Base-by-base conservation (phyloP, 2,113 vertebrate genomes). In the Meles meles region DNA sequence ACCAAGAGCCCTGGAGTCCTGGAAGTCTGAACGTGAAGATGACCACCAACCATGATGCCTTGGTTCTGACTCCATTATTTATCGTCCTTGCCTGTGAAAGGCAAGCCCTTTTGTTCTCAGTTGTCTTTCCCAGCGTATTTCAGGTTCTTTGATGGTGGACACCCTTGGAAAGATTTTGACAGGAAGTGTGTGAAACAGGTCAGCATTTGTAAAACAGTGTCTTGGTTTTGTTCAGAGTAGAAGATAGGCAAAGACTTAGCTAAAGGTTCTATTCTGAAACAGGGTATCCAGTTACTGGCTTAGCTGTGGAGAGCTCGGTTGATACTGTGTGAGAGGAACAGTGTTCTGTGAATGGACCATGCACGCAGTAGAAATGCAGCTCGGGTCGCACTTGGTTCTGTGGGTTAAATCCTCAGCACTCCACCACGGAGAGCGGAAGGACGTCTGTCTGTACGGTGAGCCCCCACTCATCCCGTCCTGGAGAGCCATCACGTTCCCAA, bases 151-250 rank as follows among this genome's bases (percentile, higher is more conserved):
- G 23, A 34, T 5, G 13, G n/a, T 4, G 2, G 34, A 59, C 27
- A 49, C 29, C 4, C 17, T 81, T 34, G 27, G 77, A 88, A 94
- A 55, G 65, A 61, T 59, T 81, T 82, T 39, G 81, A 39, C 47
- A 81, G 61, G 57, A 59, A 13, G 7, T 37, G 44, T 8, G 5
- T n/a, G 86, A 55, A 93, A 49, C 49, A 61, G 55, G 44, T 59
- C 72, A 39, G 8, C 37, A 7, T 96, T 82, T 96, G 74, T 59
- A 61, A 91, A 95, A 80, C 72, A 34, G 82, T 27, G 3, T 74
- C 37, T 72, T 25, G 37, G 67, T 86, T 39, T 47, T 44, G 37
- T 87, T 95, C 76, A 87, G 87, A 71, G 72, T 37, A n/a, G 65
- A 61, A 55, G 42, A 59, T 37, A 25, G 23, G 21, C 18, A 25